Conservation (phyloP, 1,140 invertebrate genomes). For the Bombus picipes region DNA sequence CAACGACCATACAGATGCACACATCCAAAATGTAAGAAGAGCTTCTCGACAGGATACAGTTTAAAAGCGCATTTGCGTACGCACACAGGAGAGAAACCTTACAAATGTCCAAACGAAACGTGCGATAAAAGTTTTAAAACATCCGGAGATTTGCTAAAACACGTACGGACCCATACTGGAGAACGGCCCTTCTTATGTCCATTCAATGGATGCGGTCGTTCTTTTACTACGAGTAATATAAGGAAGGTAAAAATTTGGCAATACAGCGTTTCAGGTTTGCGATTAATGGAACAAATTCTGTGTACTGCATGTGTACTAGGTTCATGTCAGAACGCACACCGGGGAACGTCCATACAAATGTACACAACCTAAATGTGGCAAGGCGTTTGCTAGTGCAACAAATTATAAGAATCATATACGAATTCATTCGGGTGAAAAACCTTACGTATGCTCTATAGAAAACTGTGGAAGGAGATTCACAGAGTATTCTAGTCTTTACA, state of each 20-base stretch:
- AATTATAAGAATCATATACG: conserved; percentile 88
- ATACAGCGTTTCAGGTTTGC: background rate
- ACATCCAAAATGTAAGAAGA: conserved; percentile 85
- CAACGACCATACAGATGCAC: conserved; percentile 86
- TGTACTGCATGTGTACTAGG: conserved; percentile 47
- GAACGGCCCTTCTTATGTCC: conserved; percentile 88
- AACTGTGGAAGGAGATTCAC: conserved; percentile 88
- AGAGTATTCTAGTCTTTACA: conserved; percentile 90
- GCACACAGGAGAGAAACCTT: conserved; percentile 88
- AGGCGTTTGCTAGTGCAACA: conserved; percentile 87
- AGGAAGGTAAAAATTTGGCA: conserved; percentile 83
- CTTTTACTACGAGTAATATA: conserved; percentile 90
- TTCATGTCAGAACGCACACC: conserved; percentile 84
- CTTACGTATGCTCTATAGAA: conserved; percentile 84
- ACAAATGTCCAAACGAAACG: conserved; percentile 84
- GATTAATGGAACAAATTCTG: background rate
- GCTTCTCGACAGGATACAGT: conserved; percentile 88
- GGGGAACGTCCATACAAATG: conserved; percentile 87
- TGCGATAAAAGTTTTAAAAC: conserved; percentile 87
- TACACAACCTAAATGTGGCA: conserved; percentile 84
- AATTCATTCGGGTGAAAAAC: conserved; percentile 85
- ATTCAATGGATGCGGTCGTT: conserved; percentile 85
- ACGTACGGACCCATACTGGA: conserved; percentile 88
- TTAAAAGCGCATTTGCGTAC: conserved; percentile 87
- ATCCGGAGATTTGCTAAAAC: conserved; percentile 88